Evolutionary conservation across 2,888 invertebrate species (phyloP).

Genomic region (Drosophila colorata): DNA sequence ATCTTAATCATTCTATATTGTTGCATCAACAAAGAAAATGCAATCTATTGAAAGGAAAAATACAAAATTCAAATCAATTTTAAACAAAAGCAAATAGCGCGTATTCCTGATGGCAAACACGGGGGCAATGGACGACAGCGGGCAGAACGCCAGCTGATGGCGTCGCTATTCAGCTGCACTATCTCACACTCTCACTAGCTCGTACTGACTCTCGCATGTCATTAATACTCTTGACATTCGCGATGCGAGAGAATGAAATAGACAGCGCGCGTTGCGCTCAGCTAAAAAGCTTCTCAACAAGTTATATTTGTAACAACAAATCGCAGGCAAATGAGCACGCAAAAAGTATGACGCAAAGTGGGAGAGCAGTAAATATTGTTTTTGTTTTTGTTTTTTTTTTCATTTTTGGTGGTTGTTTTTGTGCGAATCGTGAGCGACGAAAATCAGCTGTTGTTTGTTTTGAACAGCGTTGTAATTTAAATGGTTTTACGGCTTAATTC

Average conservation of each 20-base stretch:
- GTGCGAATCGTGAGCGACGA: constrained; percentile 8
- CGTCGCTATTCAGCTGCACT: constrained; percentile 16
- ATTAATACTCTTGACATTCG: constrained; percentile 64
- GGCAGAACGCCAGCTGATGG: constrained; percentile 66
- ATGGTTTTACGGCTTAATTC: constrained; percentile 18
- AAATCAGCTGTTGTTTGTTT: constrained; percentile 78
- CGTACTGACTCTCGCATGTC: constrained; percentile 5
- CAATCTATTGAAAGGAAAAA: constrained; percentile 30
- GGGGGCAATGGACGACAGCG: constrained; percentile 67
- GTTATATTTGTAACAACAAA: constrained; percentile 51
- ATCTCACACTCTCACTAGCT: constrained; percentile 12
- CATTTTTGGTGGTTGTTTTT: constrained; percentile 42
- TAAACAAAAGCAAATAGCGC: constrained; percentile 37
- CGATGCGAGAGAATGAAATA: constrained; percentile 15
- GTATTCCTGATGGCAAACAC: constrained; percentile 24
- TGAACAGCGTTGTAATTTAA: constrained; percentile 56
- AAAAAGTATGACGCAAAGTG: constrained; percentile 12
- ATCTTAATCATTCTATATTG: constrained; percentile 37
- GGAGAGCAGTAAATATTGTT: constrained; percentile 19
- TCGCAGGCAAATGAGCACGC: constrained; percentile 3
- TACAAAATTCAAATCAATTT: constrained; percentile 49
- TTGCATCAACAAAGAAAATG: constrained; percentile 52
- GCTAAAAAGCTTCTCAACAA: constrained; percentile 58
- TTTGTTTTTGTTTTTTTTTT: constrained; percentile 36
- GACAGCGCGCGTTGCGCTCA: constrained; percentile 21